Base-by-base conservation (phyloP, 2,113 vertebrate genomes). In the Mesembrinibis cayennensis region DNA sequence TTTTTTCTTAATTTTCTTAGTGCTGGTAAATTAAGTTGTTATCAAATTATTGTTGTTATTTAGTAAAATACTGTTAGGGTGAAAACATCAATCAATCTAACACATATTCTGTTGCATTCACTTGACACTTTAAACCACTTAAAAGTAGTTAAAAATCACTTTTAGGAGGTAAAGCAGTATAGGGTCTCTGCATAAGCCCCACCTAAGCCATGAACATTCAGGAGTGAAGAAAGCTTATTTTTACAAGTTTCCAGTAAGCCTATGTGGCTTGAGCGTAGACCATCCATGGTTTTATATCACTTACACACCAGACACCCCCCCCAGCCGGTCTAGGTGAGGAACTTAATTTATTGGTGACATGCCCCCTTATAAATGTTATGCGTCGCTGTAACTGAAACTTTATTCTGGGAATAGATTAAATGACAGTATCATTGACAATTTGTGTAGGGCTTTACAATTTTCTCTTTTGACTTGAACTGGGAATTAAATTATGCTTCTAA, bases 401-500 rank as follows among this genome's bases (percentile, higher is more conserved):
- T 91, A 73, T 87, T 87, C 76, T 87, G 61, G 9, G 27, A 53
- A n/a, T 78, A 88, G 65, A 78, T 87, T 77, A 87, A 93, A 87
- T 65, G 6, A 58, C 13, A 52, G 16, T 52, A 83, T 72, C 34
- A n/a, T 50, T 89, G 58, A 91, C 58, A 96, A 44, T 89, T 93
- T 95, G 11, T 89, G 77, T 86, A 38, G 34, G 14, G 10, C 56
- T 94, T 97, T 85, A 62, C 67, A 93, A 73, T 83, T 94, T 92
- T 89, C 15, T 92, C 66, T 80, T 95, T 91, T 89, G 78, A 81
- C 44, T 93, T 90, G 50, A 90, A 66, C n/a, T 2, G 8, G 53
- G 42, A 91, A 66, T 73, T 74, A 92, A 95, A 95, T 95, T 89
- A 91, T 91, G 78, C 50, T 89, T 74, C 55, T 88, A 72, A 80